phyloP scores from a whole-genome alignment of 37 sponge, comb jelly and placozoan species.

The Oopsacas minuta region DNA sequence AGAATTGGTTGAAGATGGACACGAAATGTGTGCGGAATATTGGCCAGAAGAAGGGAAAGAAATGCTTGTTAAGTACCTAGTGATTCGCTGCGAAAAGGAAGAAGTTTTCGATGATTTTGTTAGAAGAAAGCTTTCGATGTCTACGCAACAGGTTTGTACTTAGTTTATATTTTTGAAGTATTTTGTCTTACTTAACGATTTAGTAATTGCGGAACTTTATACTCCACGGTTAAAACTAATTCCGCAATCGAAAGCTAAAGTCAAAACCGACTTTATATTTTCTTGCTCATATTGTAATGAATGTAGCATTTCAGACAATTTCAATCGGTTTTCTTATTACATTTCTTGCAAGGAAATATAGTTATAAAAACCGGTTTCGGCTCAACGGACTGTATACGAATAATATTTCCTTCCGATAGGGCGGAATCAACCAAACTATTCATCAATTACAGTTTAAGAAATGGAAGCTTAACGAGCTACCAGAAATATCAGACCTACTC shows the following conservation, averaged over 20 bases:
- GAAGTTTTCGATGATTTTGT: not conserved
- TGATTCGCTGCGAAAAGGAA: not conserved
- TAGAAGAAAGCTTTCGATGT: not conserved
- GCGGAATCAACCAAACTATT: conserved; percentile 1
- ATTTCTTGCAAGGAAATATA: too few species aligned
- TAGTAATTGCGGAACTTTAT: too few species aligned
- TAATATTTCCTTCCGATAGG: too few species aligned
- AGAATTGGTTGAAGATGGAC: not conserved
- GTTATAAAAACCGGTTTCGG: too few species aligned
- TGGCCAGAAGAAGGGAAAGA: conserved; percentile 34
- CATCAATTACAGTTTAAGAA: not conserved
- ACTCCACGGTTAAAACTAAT: too few species aligned
- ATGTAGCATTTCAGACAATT: too few species aligned
- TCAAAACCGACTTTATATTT: too few species aligned
- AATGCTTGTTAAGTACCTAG: not conserved
- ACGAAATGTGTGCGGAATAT: conserved; percentile 48
- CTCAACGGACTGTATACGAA: too few species aligned
- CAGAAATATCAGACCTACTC: not conserved
- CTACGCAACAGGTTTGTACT: not conserved
- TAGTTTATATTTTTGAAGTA: not conserved
- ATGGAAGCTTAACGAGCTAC: not conserved
- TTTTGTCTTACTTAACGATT: too few species aligned
- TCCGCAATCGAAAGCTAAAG: too few species aligned
- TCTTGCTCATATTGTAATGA: too few species aligned
- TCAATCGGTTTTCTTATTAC: too few species aligned